phyloP scores from a whole-genome alignment of 2,888 invertebrate species.

The Oscheius onirici region DNA sequence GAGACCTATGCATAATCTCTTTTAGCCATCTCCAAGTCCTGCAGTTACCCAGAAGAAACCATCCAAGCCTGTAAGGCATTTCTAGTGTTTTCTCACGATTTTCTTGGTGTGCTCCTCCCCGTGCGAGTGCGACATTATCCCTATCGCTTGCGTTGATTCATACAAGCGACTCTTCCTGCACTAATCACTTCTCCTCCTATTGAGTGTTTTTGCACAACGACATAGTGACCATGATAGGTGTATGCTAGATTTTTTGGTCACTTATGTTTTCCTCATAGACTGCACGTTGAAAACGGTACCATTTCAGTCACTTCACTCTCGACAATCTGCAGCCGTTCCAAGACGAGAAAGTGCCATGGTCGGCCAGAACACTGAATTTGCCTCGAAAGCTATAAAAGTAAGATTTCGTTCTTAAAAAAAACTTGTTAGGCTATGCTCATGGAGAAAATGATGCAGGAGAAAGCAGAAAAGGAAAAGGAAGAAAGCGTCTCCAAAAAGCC shows the following conservation, averaged over 20 bases:
- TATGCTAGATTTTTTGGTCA: slow-evolving; percentile 20
- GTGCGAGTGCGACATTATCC: slow-evolving; percentile 1
- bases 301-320: slow-evolving; percentile 57
- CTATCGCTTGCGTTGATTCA: background rate
- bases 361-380: slow-evolving; percentile 63
- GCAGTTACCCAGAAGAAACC: slow-evolving; percentile 25
- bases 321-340: slow-evolving; percentile 59
- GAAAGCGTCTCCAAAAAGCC: slow-evolving; percentile 59
- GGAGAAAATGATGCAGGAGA: slow-evolving; percentile 70
- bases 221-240: slow-evolving; percentile 15
- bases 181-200: slow-evolving; percentile 25
- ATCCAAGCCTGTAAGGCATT: slow-evolving; percentile 28
- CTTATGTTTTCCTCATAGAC: background rate
- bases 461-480: slow-evolving; percentile 63
- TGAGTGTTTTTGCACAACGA: slow-evolving; percentile 11
- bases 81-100: slow-evolving; percentile 18
- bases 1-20: background rate
- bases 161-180: slow-evolving; percentile 17
- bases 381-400: slow-evolving; percentile 65
- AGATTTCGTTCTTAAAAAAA: background rate
- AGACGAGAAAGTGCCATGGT: slow-evolving; percentile 69
- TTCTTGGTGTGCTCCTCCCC: slow-evolving; percentile 22
- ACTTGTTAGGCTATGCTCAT: slow-evolving; percentile 58
- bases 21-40: slow-evolving; percentile 28
- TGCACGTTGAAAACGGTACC: background rate